Evolutionary conservation across 2,797 vertebrate genomes (phyloP).

Genomic region (Crocodylus rhombifer): DNA sequence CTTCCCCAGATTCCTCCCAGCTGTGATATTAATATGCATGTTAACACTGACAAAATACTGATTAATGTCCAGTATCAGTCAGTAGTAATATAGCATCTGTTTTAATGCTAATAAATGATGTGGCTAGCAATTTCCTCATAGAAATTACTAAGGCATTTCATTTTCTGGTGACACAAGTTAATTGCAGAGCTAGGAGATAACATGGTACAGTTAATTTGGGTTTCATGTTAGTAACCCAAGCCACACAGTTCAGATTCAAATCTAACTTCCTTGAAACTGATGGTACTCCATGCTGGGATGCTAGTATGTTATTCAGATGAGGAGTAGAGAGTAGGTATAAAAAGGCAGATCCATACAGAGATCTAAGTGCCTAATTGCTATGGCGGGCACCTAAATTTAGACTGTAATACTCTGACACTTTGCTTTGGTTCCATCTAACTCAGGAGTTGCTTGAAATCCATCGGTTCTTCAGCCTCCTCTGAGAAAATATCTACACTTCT

Average conservation of each 20-base stretch:
- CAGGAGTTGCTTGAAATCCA: not conserved
- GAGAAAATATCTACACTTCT: not conserved
- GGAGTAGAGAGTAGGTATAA: not conserved
- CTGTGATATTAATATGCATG: constrained; percentile 71
- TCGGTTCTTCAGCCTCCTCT: not conserved
- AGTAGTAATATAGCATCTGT: constrained; percentile 78
- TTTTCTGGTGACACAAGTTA: constrained; percentile 74
- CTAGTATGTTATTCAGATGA: not conserved
- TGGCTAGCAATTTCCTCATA: constrained; percentile 73
- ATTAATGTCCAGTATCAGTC: constrained; percentile 79
- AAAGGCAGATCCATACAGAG: not conserved
- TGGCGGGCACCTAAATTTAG: not conserved
- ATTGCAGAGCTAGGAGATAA: constrained; percentile 74
- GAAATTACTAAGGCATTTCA: constrained; percentile 79
- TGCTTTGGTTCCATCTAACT: not conserved
- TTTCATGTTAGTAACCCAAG: constrained; percentile 36
- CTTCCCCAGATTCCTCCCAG: constrained; percentile 42
- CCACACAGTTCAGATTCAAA: constrained; percentile 36
- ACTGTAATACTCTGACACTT: not conserved
- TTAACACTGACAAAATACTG: constrained; percentile 73
- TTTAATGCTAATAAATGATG: constrained; percentile 78
- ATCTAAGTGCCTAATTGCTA: not conserved
- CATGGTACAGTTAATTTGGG: constrained; percentile 58
- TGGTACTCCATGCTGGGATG: not conserved
- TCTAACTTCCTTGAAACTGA: not conserved